phyloP scores from a whole-genome alignment of 2,113 vertebrate genomes.

The Peucedramus taeniatus region DNA sequence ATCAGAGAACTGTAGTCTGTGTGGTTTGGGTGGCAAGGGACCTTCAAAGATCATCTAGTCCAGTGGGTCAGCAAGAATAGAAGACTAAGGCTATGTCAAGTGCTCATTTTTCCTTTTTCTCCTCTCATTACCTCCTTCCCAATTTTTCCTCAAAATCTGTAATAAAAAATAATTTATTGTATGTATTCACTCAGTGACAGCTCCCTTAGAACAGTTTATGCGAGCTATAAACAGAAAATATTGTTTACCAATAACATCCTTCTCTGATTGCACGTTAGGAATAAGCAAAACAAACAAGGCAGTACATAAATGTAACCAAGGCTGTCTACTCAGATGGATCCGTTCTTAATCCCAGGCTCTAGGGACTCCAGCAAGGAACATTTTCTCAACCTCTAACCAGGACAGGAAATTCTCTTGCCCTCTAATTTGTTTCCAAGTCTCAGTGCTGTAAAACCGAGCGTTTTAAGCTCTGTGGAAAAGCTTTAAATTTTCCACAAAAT shows the following conservation, averaged over 20 bases:
- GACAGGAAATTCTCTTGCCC: conserved; percentile 36
- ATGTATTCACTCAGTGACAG: neutral
- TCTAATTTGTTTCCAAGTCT: neutral
- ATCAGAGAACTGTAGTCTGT: neutral
- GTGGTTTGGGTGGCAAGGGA: neutral
- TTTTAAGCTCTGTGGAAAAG: neutral
- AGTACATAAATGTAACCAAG: neutral
- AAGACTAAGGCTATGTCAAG: neutral
- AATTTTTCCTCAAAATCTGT: neutral
- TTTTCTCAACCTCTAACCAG: conserved; percentile 35
- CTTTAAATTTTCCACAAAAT: neutral
- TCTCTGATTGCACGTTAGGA: neutral
- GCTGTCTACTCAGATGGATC: neutral
- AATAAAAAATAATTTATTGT: neutral
- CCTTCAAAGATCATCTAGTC: neutral
- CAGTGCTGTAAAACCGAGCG: neutral
- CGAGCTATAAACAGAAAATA: neutral
- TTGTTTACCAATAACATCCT: neutral
- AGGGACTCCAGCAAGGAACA: conserved; percentile 14
- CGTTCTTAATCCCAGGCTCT: neutral
- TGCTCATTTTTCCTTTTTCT: neutral
- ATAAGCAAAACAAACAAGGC: conserved; percentile 25
- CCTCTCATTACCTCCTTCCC: neutral
- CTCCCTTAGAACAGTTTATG: neutral
- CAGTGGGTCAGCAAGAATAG: neutral